Evolutionary conservation across 2,797 vertebrate species (phyloP), one percentile per base, ranked within the genome.

Genomic region (Carapus acus): DNA sequence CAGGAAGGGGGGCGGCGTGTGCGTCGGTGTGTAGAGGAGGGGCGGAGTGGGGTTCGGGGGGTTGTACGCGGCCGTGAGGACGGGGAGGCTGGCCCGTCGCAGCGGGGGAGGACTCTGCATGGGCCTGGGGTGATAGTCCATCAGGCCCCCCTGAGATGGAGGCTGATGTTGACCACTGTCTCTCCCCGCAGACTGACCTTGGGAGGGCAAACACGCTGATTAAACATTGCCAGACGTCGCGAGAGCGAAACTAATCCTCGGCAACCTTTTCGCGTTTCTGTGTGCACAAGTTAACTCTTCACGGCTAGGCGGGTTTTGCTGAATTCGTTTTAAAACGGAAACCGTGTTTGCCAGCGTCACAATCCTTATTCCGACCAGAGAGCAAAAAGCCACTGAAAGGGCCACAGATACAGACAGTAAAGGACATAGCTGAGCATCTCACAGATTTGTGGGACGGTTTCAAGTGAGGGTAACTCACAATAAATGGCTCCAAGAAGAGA

Each of bases 61-160:
- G 56, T 66, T 78, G 58, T 88, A 85, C 18, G 79, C 27, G 1
- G 88, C 47, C 3, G 80, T 49, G 58, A 89, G 85, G 19, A 89
- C 81, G 7, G 90, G 88, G 8, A 95, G 85, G 55, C 81, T 90
- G 64, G 88, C 88, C 38, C 96, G 85, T 0, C 71, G 90, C 43
- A 98, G 69, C 0, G 94, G 94, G 2, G 96, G 94, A 6, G 94
- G 96, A 65, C 94, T 98, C 62, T 85, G 82, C 76, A 96, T 88
- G 1, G 83, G 71, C 0, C 89, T 89, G 0, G 90, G 91, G 12
- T 84, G 86, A 67, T 81, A 78, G 3, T 89, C 86, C 7, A 41
- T 40, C 12, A 78, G 61, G 59, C 70, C 60, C 55, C 54, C 67
- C 47, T 77, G 81, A 61, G 80, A 73, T 38, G 76, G 54, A 58